Conservation (phyloP, 2,797 vertebrate species). For the Macroramphosus scolopax region DNA sequence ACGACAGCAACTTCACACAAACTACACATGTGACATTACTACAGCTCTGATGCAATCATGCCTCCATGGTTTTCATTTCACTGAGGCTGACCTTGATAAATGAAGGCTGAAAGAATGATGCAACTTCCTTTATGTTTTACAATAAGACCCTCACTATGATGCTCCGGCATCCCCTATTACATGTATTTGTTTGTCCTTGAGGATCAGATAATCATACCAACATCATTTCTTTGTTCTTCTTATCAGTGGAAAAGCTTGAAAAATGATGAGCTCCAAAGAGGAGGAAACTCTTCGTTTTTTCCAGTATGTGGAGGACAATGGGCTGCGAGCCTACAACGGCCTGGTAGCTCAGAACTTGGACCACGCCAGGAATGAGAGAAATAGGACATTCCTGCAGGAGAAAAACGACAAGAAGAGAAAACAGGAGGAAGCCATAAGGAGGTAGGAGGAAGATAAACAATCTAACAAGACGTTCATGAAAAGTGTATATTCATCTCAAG, state of each 20-base stretch:
- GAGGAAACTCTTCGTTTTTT: slow-evolving; percentile 93
- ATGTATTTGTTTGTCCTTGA: background rate
- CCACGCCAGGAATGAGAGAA: slow-evolving; percentile 94
- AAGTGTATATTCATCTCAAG: too few species aligned
- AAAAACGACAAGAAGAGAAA: slow-evolving; percentile 96
- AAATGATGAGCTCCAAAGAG: slow-evolving; percentile 93
- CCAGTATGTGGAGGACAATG: slow-evolving; percentile 96
- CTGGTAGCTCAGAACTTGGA: slow-evolving; percentile 94
- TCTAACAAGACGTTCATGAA: too few species aligned
- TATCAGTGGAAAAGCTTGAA: slow-evolving; percentile 83
- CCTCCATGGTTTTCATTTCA: slow-evolving; percentile 18
- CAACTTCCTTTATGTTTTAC: too few species aligned
- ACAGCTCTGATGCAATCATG: too few species aligned
- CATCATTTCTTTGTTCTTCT: slow-evolving; percentile 28
- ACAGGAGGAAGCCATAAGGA: slow-evolving; percentile 97
- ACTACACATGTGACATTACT: too few species aligned
- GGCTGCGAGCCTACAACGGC: slow-evolving; percentile 91
- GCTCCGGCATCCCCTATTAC: too few species aligned
- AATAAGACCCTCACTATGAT: too few species aligned
- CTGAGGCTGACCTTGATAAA: slow-evolving; percentile 36
- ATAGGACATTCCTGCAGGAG: slow-evolving; percentile 91
- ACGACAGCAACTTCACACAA: slow-evolving; percentile 26
- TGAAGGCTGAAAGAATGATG: slow-evolving; percentile 20
- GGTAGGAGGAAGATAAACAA: slow-evolving; percentile 83
- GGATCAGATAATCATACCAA: background rate